These are phyloP conservation scores for Ladona fulva DNA, from an alignment of 1,140 invertebrate genomes.

Conservation along the genomic window DNA sequence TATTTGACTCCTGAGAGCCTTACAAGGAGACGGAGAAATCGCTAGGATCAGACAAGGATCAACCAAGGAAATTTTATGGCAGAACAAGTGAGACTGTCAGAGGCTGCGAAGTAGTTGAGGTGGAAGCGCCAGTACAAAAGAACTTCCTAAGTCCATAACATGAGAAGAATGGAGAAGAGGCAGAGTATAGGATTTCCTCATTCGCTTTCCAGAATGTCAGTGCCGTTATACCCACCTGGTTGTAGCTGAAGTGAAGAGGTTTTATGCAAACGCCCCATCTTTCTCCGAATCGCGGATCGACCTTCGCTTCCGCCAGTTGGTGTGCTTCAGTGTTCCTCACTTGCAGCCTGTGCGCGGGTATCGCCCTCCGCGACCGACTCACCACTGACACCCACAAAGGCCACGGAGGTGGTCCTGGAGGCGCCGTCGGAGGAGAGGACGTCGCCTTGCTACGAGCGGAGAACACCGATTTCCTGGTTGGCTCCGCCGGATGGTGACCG, in stretches of 20 bases:
- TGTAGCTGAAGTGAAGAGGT: constrained; percentile 84
- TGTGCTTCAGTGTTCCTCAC: constrained; percentile 23
- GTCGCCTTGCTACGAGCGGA: constrained; percentile 14
- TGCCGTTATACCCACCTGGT: constrained; percentile 41
- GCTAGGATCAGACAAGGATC: no score
- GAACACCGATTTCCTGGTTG: background rate
- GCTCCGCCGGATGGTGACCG: constrained; percentile 36
- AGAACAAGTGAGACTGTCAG: no score
- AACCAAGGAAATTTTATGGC: no score
- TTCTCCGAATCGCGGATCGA: constrained; percentile 34
- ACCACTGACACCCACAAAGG: constrained; percentile 57
- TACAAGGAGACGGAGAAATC: no score
- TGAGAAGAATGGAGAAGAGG: no score
- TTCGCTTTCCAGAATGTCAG: no score
- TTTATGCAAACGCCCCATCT: constrained; percentile 86
- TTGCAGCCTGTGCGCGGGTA: constrained; percentile 50
- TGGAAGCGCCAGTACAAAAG: no score
- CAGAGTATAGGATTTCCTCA: no score
- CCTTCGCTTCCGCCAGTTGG: constrained; percentile 22
- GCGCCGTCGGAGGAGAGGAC: background rate
- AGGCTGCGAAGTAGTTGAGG: no score
- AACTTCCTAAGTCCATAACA: no score
- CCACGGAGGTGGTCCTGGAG: constrained; percentile 17
- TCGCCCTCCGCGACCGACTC: constrained; percentile 39
- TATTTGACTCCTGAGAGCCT: no score